Evolutionary conservation across 2,113 vertebrate species (phyloP).

Genomic region (Rhinolophus sinicus): DNA sequence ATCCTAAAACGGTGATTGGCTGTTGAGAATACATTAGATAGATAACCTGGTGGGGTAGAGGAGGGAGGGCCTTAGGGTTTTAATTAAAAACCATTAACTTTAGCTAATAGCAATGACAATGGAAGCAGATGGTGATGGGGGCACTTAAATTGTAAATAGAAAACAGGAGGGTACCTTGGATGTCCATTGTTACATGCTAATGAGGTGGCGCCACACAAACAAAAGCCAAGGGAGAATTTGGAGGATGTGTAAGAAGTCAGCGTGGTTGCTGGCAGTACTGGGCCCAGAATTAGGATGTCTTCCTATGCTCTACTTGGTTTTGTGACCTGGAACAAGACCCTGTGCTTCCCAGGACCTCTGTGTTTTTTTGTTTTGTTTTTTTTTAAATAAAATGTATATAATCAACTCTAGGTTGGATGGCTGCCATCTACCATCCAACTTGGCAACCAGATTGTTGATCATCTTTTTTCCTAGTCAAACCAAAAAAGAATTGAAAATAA

Average conservation of each 20-base stretch:
- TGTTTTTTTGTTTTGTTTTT: background rate
- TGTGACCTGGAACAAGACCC: background rate
- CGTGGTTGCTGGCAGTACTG: background rate
- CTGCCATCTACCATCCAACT: background rate
- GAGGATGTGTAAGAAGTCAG: background rate
- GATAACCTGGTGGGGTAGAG: background rate
- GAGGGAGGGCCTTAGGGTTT: background rate
- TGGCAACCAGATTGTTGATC: background rate
- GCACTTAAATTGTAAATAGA: constrained; percentile 57
- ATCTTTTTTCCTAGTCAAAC: background rate
- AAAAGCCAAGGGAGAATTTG: background rate
- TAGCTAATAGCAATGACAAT: constrained; percentile 67
- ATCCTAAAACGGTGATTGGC: background rate
- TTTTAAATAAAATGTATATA: background rate
- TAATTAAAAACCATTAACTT: constrained; percentile 66
- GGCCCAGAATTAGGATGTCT: background rate
- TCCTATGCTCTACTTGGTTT: background rate
- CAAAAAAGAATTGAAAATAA: background rate
- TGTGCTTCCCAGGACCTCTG: background rate
- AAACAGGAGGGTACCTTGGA: constrained; percentile 26
- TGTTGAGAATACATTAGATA: background rate
- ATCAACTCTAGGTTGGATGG: background rate
- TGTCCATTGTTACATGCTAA: constrained; percentile 58
- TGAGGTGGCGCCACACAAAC: background rate
- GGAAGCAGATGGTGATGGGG: background rate